A percentile compares a stretch with the other conserved stretches of the same genome.
phyloP scores from a whole-genome alignment of 2,797 vertebrate species.

The Onychomys leucogaster region DNA sequence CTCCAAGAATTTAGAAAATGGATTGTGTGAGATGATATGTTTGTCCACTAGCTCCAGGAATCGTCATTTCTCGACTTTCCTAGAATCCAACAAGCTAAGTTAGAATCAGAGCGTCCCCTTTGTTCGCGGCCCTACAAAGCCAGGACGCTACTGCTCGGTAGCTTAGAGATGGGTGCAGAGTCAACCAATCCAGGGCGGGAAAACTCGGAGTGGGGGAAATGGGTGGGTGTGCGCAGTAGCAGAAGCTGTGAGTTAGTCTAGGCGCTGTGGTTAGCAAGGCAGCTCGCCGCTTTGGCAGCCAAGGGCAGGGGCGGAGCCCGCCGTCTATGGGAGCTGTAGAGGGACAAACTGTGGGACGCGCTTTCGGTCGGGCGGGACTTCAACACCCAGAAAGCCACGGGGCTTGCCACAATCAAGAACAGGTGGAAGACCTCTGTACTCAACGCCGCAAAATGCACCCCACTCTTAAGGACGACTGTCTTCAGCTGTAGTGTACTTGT shows the following conservation, averaged over 20 bases:
- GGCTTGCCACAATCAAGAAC: not conserved
- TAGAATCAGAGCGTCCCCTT: not conserved
- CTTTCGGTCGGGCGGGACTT: rapidly evolving
- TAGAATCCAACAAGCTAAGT: not conserved
- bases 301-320: not conserved
- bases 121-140: not conserved
- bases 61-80: not conserved
- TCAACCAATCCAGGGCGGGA: rapidly evolving
- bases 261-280: rapidly evolving
- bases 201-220: not conserved
- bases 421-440: not conserved
- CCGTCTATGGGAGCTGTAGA: slow-evolving; percentile 49
- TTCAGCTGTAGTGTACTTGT: not conserved
- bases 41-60: not conserved
- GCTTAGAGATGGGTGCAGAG: not conserved
- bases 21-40: not conserved
- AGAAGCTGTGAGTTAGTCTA: not conserved
- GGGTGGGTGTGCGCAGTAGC: not conserved
- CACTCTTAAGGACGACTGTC: not conserved
- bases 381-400: not conserved
- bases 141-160: rapidly evolving
- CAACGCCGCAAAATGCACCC: not conserved
- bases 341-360: slow-evolving; percentile 30
- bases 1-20: not conserved
- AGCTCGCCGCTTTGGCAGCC: rapidly evolving